phyloP scores from a whole-genome alignment of 2,113 vertebrate genomes.

The Antigone vipio region DNA sequence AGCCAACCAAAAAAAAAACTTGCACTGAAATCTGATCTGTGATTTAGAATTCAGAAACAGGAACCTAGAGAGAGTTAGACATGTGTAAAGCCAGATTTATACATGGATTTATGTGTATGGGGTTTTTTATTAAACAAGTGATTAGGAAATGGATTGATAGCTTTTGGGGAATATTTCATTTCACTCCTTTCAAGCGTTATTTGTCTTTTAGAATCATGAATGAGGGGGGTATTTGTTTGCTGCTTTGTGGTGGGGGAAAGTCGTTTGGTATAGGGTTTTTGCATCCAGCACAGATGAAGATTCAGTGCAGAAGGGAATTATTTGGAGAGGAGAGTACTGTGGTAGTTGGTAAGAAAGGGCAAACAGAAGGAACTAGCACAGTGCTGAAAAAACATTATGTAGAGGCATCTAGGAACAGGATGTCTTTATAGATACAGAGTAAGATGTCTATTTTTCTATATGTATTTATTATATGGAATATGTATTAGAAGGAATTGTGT shows the following conservation, averaged over 20 bases:
- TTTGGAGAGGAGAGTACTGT: accelerated
- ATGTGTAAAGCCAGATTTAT: neutral
- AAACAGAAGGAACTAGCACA: neutral
- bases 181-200: neutral
- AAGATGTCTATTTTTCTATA: neutral
- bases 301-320: neutral
- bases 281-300: neutral
- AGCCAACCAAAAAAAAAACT: neutral
- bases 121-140: neutral
- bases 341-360: neutral
- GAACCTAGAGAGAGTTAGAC: neutral
- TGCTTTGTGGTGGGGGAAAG: accelerated
- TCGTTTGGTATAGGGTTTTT: neutral
- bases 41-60: neutral
- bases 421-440: neutral
- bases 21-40: neutral
- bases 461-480: neutral
- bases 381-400: neutral
- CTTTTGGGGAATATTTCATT: neutral
- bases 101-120: neutral
- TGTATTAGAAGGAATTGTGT: neutral
- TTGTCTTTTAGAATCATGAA: neutral
- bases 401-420: neutral
- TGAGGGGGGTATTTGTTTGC: neutral
- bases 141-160: neutral